Evolutionary conservation across 2,797 vertebrate genomes (phyloP), one percentile per base, ranked within the genome.

Genomic region (Onychomys leucogaster): DNA sequence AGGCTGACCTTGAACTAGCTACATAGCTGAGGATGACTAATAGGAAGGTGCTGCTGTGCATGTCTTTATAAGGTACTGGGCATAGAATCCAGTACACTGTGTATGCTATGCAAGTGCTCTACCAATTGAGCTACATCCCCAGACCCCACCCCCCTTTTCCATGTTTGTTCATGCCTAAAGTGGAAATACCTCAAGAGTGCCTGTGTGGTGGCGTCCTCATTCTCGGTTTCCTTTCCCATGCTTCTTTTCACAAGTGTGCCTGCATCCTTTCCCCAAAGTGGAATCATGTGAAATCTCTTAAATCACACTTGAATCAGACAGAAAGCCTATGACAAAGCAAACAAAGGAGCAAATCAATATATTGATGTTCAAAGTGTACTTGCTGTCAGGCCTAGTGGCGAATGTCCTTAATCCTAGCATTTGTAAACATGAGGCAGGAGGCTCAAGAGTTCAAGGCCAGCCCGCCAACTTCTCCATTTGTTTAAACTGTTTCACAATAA

Each of bases 401-500:
- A n/a, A 52, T 14, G 29, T 29, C 41, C 67, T 75, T 41, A 75
- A 57, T 84, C n/a, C 27, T 19, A 65, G 71, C 46, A 57, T 37
- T 55, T 67, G 73, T n/a, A 63, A 86, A 49, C 27, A 63, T 2
- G 19, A 86, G 83, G 73, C 59, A 57, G n/a, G n/a, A 78, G 73
- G n/a, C 29, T 67, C 71, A 55, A 61, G 46, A 65, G 11, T 76
- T 76, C 71, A 61, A 92, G 81, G 57, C 25, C 43, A 85, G 41
- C 57, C n/a, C 67, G 19, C 90, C 69, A 94, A 82, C 13, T 57
- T 86, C 23, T 76, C 43, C 67, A 52, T 77, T 83, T 73, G 76
- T 86, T 94, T 83, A 77, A 65, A 61, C 55, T 63, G 57, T 84
- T 89, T 96, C 94, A 34, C 77, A 93, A 86, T 49, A 81, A 90